Evolutionary conservation across 2,888 invertebrate species (phyloP), one percentile per base, ranked within the genome.

Genomic region (Oxyteleia sp.): DNA sequence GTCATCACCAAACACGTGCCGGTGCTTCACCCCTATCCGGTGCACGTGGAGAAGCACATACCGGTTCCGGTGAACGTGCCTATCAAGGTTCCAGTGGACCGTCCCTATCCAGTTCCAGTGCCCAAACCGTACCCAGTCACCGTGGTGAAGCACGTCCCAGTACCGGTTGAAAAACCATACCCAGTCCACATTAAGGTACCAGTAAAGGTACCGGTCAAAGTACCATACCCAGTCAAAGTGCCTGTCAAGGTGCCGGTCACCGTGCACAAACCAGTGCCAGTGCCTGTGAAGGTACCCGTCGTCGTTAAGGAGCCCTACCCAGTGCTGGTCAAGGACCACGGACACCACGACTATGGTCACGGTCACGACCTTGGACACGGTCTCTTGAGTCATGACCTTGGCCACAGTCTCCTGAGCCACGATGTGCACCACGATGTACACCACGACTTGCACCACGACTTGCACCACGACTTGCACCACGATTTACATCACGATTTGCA

Each of bases 51-150:
- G 11, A 82, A 82, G 15, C 82, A 79, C 53, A 75, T 82, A 10
- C 84, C 84, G 0, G 49, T 45, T 4, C 82, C 82, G n/a, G 82
- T 84, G 15, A 84, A 84, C 1, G 84, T 84, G 3, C 80, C 76
- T 15, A 53, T 84, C 20, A 84, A 82, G 47, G 82, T 84, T 26
- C 81, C 32, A 1, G 82, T 84, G 26, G 92, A 92, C 57, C 87
- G 89, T 13, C 91, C 91, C 3, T 85, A 87, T 29, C 91, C 91
- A 5, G 90, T 93, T 1, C 90, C 89, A 18, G 92, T 93, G 15
- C 92, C 93, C 2, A 87, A 89, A 18, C 92, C 92, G 4, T 92
- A 92, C 78, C 92, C 90, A 7, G 92, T 92, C 0, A 88, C 89
- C 43, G 91, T 91, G 11, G 90, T 90, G 64, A 92, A 92, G 75